Percentiles rank a stretch among this genome's conserved stretches.
Conservation (phyloP, 2,113 vertebrate species). For the Alces alces region DNA sequence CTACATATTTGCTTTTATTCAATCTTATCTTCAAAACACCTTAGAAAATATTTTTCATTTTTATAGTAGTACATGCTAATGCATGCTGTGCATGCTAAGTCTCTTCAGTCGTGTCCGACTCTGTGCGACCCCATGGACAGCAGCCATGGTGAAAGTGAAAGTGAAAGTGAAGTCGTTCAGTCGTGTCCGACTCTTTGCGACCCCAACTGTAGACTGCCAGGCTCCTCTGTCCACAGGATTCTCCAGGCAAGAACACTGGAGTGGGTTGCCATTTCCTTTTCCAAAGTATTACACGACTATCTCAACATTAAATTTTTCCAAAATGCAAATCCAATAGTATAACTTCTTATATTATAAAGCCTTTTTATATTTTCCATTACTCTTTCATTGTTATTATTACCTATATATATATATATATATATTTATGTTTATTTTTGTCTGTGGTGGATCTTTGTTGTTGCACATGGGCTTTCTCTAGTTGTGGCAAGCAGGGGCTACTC, state of each 20-base stretch:
- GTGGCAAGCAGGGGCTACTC: background rate
- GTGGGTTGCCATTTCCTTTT: background rate
- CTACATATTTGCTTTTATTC: background rate
- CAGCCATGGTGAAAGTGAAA: too few species aligned
- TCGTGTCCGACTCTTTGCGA: rapidly evolving
- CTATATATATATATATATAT: background rate
- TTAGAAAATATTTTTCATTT: background rate
- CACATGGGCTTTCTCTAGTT: background rate
- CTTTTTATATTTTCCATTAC: background rate
- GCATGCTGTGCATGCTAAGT: background rate
- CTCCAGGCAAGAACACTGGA: background rate
- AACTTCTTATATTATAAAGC: background rate
- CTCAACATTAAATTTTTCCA: background rate
- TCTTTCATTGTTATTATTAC: background rate
- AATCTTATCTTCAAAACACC: background rate
- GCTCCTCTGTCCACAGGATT: background rate
- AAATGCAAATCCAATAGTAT: background rate
- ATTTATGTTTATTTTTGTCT: background rate
- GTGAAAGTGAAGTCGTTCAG: too few species aligned
- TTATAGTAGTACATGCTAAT: background rate
- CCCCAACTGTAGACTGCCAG: background rate
- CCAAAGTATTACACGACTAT: background rate
- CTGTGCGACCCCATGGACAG: background rate
- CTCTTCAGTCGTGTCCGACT: rapidly evolving
- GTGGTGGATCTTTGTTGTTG: background rate